Conservation (phyloP, 2,888 invertebrate genomes). For the Acutogordius australiensis region DNA sequence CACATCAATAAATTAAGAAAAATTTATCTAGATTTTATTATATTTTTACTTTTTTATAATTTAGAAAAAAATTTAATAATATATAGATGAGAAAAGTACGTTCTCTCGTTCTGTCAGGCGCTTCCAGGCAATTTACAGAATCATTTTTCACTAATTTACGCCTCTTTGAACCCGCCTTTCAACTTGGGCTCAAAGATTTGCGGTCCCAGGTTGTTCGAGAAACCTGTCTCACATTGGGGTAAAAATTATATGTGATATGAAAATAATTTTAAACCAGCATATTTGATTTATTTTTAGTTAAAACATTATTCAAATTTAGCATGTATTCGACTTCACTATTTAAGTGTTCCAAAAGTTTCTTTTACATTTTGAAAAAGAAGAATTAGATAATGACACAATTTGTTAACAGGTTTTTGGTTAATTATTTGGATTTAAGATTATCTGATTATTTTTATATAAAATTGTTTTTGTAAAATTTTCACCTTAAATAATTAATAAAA, state of each 20-base stretch:
- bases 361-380: too few relatives aligned
- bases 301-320: neutral
- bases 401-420: too few relatives aligned
- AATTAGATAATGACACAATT: too few relatives aligned
- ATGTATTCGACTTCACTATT: neutral
- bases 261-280: constrained; percentile 12
- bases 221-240: constrained; percentile 72
- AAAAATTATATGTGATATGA: constrained; percentile 16
- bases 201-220: constrained; percentile 78
- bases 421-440: too few relatives aligned
- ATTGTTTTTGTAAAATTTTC: too few relatives aligned
- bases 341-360: too few relatives aligned
- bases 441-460: too few relatives aligned
- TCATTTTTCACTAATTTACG: constrained; percentile 47
- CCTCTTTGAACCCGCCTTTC: constrained; percentile 46
- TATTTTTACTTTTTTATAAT: too few relatives aligned
- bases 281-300: neutral
- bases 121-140: constrained; percentile 35
- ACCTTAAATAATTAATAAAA: too few relatives aligned
- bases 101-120: constrained; percentile 49
- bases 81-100: constrained; percentile 52
- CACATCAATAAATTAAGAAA: too few relatives aligned
- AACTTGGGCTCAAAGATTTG: constrained; percentile 51
- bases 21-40: too few relatives aligned
- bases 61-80: too few relatives aligned